Conservation (phyloP, 2,113 vertebrate genomes). For the Equus przewalskii region DNA sequence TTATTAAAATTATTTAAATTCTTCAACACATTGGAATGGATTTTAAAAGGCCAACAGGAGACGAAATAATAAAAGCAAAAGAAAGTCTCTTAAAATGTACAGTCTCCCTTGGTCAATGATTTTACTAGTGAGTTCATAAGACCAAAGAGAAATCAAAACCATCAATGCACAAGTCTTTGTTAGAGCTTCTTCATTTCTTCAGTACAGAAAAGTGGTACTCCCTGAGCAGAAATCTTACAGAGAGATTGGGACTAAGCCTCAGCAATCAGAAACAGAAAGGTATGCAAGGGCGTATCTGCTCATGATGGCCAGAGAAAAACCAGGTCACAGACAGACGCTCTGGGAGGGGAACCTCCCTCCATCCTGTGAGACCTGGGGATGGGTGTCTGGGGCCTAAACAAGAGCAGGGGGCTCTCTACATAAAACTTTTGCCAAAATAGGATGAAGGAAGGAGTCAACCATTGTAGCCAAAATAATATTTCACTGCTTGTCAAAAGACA, state of each 20-base stretch:
- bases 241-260: neutral
- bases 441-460: conserved; percentile 54
- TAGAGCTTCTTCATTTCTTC: neutral
- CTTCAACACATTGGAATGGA: neutral
- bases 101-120: neutral
- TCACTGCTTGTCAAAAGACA: conserved; percentile 70
- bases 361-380: neutral
- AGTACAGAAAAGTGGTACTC: neutral
- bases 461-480: conserved; percentile 70
- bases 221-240: neutral
- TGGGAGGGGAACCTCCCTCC: neutral
- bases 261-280: neutral
- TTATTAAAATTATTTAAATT: conserved; percentile 9
- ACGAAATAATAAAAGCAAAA: conserved; percentile 29
- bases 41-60: neutral
- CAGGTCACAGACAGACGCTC: neutral
- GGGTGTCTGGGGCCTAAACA: neutral
- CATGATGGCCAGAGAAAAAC: neutral
- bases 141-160: conserved; percentile 5
- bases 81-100: neutral
- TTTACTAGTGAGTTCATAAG: neutral
- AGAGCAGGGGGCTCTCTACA: conserved; percentile 7
- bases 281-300: neutral
- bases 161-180: neutral
- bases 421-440: conserved; percentile 56